A percentile compares a stretch with the other conserved stretches of the same genome.
Evolutionary conservation across 92 coral and sea anemone species (phyloP).

Genomic region (Epizoanthus stellaris): DNA sequence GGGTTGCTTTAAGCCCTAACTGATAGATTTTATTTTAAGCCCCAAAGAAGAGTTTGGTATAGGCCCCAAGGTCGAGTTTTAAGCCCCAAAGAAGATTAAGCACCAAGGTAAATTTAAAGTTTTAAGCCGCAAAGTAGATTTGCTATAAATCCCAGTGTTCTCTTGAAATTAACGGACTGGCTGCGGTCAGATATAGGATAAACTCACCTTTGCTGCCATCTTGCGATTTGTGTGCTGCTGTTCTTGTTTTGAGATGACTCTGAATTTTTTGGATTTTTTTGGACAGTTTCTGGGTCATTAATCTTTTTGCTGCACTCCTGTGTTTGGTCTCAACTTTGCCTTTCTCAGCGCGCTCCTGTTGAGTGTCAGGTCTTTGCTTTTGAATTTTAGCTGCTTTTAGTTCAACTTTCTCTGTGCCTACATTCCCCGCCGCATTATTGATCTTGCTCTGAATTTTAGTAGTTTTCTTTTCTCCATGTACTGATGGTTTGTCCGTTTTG

Average conservation of each 20-base stretch:
- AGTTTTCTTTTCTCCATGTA: not conserved
- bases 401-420: not conserved
- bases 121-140: no score
- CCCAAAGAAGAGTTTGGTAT: no score
- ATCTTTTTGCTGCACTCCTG: not conserved
- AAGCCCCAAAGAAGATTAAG: no score
- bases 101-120: no score
- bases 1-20: no score
- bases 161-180: no score
- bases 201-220: not conserved
- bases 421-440: not conserved
- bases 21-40: no score
- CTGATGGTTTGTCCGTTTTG: not conserved
- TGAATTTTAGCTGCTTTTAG: not conserved
- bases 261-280: slow-evolving; percentile 6
- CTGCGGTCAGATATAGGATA: not conserved
- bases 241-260: not conserved
- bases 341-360: not conserved
- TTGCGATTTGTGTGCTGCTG: not conserved
- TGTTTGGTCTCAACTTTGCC: not conserved
- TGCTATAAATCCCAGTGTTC: no score
- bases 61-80: no score
- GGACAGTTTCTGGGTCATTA: slow-evolving; percentile 4
- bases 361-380: not conserved
- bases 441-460: not conserved